Conservation (phyloP, 2,113 vertebrate species). For the Nesogale talazaci region DNA sequence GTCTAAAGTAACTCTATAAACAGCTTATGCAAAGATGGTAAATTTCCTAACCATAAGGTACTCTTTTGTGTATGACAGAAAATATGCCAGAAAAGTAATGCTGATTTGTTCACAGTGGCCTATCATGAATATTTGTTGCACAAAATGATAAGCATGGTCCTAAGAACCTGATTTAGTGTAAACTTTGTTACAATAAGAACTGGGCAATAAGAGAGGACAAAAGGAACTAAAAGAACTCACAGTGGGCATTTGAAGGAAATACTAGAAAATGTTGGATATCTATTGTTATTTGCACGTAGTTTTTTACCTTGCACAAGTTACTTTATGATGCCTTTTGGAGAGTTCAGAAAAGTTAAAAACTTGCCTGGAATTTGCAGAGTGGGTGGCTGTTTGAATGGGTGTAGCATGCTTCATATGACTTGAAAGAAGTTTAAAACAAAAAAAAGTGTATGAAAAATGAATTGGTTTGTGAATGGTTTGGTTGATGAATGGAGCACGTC, state of each 20-base stretch:
- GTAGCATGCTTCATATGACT: background rate
- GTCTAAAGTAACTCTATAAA: slow-evolving; percentile 3
- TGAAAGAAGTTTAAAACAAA: background rate
- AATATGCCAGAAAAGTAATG: background rate
- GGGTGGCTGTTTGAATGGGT: slow-evolving; percentile 1
- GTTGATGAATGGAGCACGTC: background rate
- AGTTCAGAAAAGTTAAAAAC: slow-evolving; percentile 5
- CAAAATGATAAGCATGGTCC: background rate
- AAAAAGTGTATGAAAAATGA: background rate
- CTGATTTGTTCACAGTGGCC: background rate
- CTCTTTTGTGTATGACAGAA: background rate
- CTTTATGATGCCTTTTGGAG: slow-evolving; percentile 17
- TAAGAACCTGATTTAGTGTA: too few species aligned
- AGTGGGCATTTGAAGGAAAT: background rate
- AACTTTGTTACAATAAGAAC: background rate
- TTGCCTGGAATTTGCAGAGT: background rate
- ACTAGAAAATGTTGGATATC: background rate
- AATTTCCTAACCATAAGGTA: background rate
- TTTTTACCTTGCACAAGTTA: slow-evolving; percentile 1
- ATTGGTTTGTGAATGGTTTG: background rate
- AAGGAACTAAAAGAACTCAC: background rate
- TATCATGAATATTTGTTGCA: background rate
- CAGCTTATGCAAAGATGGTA: background rate
- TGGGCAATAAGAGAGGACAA: background rate
- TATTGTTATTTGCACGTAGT: background rate